Percentiles rank a stretch among this genome's conserved stretches.
Conservation (phyloP, 2,888 invertebrate genomes). For the Xestoiulus laeticollis region DNA sequence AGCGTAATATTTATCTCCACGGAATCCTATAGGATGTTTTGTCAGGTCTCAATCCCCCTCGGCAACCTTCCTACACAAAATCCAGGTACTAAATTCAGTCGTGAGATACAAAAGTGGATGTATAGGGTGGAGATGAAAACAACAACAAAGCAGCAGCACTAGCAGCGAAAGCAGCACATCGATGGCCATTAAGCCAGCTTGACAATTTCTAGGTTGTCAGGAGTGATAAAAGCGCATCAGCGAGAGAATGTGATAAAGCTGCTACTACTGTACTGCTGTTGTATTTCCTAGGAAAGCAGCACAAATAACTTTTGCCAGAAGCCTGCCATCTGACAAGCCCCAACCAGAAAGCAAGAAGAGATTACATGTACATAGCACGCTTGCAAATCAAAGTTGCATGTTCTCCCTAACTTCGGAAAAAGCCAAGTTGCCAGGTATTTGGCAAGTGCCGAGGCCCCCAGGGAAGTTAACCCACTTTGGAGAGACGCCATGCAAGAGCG, state of each 20-base stretch:
- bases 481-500: background rate
- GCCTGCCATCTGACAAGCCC: background rate
- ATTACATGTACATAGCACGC: background rate
- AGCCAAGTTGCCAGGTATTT: background rate
- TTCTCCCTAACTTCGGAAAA: background rate
- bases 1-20: background rate
- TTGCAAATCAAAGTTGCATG: background rate
- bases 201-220: background rate
- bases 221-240: background rate
- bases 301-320: background rate
- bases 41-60: background rate
- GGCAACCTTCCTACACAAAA: background rate
- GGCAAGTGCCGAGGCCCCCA: background rate
- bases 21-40: background rate
- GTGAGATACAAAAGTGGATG: background rate
- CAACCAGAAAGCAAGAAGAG: background rate
- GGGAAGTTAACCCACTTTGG: slow-evolving; percentile 8
- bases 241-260: background rate
- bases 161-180: background rate
- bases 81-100: background rate
- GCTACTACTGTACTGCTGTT: background rate
- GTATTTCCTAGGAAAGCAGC: background rate
- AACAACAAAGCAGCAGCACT: background rate
- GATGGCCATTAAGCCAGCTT: slow-evolving; percentile 20
- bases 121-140: background rate